Conservation (phyloP, 1,140 invertebrate genomes). For the Cheumatopsyche charites region DNA sequence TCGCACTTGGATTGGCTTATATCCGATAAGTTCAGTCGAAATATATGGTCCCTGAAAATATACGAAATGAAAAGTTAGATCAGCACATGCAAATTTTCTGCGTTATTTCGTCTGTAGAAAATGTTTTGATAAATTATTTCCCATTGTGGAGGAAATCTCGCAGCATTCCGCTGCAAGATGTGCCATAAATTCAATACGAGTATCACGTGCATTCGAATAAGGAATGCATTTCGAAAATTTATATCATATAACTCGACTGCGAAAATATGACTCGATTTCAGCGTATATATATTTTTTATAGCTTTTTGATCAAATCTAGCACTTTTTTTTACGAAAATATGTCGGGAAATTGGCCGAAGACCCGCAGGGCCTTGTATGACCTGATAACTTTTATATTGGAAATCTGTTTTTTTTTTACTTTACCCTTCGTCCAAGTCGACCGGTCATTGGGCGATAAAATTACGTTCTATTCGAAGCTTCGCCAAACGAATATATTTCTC, state of each 20-base stretch:
- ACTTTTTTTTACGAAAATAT: constrained; percentile 1
- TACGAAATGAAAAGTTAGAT: constrained; percentile 22
- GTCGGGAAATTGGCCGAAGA: constrained; percentile 25
- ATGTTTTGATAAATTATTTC: neutral
- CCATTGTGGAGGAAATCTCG: neutral
- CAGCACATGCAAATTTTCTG: neutral
- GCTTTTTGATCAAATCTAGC: neutral
- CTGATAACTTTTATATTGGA: constrained; percentile 26
- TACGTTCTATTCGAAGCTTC: constrained; percentile 10
- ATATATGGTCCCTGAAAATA: constrained; percentile 43
- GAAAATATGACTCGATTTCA: neutral
- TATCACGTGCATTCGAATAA: constrained; percentile 10
- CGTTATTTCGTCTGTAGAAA: neutral
- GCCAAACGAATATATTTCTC: constrained; percentile 10
- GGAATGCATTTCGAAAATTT: neutral
- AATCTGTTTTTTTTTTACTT: constrained; percentile 20
- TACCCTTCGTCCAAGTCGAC: constrained; percentile 2
- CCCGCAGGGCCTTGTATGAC: constrained; percentile 27
- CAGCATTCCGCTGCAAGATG: neutral
- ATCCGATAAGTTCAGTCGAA: constrained; percentile 39
- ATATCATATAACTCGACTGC: neutral
- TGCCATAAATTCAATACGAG: constrained; percentile 4
- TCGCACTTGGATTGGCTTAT: constrained; percentile 41
- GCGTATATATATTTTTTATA: neutral
- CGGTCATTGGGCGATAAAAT: constrained; percentile 11